Conservation (phyloP, 2,113 vertebrate genomes). For the Leucosticte australis region DNA sequence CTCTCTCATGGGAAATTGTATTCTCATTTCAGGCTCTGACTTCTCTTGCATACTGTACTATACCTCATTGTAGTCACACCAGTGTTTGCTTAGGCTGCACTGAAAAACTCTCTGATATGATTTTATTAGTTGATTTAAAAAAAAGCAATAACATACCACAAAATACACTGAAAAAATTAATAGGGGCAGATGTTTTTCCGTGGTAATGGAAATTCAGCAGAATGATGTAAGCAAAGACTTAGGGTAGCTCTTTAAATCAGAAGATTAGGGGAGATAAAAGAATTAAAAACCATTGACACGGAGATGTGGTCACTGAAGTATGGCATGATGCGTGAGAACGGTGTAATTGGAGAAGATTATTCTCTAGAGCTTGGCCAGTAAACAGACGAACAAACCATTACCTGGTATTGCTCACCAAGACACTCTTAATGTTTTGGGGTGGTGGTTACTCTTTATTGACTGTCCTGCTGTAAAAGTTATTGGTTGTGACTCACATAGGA, state of each 20-base stretch:
- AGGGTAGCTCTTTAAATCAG: background rate
- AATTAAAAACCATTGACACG: background rate
- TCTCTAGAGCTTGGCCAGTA: background rate
- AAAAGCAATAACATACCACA: background rate
- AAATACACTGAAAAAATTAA: conserved; percentile 35
- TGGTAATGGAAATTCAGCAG: conserved; percentile 10
- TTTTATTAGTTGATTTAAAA: conserved; percentile 16
- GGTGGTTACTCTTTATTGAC: background rate
- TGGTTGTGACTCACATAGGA: conserved; percentile 4
- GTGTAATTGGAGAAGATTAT: background rate
- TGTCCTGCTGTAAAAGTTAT: conserved; percentile 41
- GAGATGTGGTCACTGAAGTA: background rate
- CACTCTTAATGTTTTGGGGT: background rate
- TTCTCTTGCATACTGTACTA: conserved; percentile 39
- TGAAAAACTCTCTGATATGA: background rate
- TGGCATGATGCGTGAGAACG: background rate
- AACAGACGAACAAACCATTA: background rate
- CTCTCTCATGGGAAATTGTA: conserved; percentile 61
- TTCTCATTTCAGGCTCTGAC: conserved; percentile 34
- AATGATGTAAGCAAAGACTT: background rate
- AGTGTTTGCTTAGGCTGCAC: conserved; percentile 13
- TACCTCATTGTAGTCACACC: conserved; percentile 33
- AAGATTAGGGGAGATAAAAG: background rate
- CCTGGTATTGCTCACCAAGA: background rate
- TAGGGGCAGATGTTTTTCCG: background rate